Evolutionary conservation across 2,888 invertebrate species (phyloP).

Genomic region (Nomada hirtipes): DNA sequence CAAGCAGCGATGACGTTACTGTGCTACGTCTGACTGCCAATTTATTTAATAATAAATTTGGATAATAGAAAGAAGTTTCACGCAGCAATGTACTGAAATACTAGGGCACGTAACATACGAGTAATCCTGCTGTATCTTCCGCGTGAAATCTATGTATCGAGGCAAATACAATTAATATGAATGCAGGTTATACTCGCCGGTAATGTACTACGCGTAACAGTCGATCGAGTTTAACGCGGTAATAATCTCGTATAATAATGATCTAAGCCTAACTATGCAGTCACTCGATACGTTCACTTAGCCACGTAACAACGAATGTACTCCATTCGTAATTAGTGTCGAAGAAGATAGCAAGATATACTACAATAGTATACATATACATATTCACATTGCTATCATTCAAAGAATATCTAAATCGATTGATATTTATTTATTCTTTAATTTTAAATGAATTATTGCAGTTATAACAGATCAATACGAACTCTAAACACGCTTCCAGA

Average conservation of each 20-base stretch:
- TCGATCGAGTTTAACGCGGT: slow-evolving; percentile 20
- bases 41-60: too few relatives aligned
- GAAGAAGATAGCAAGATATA: background rate
- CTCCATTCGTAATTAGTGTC: background rate
- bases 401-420: too few relatives aligned
- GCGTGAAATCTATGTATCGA: slow-evolving; percentile 2
- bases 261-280: background rate
- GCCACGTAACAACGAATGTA: background rate
- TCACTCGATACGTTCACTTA: slow-evolving; percentile 29
- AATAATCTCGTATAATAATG: slow-evolving; percentile 36
- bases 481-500: background rate
- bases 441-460: too few relatives aligned
- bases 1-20: too few relatives aligned
- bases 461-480: too few relatives aligned
- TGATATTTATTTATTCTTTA: too few relatives aligned
- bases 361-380: too few relatives aligned
- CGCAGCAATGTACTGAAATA: background rate
- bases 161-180: slow-evolving; percentile 22
- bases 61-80: background rate
- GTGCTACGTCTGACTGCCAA: too few relatives aligned
- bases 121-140: slow-evolving; percentile 20
- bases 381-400: too few relatives aligned
- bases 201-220: slow-evolving; percentile 22
- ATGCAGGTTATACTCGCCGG: slow-evolving; percentile 23
- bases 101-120: background rate